Percentiles rank a stretch among this genome's conserved stretches.
Conservation (phyloP, 23 tunicate genomes). For the Phallusia fumigata region DNA sequence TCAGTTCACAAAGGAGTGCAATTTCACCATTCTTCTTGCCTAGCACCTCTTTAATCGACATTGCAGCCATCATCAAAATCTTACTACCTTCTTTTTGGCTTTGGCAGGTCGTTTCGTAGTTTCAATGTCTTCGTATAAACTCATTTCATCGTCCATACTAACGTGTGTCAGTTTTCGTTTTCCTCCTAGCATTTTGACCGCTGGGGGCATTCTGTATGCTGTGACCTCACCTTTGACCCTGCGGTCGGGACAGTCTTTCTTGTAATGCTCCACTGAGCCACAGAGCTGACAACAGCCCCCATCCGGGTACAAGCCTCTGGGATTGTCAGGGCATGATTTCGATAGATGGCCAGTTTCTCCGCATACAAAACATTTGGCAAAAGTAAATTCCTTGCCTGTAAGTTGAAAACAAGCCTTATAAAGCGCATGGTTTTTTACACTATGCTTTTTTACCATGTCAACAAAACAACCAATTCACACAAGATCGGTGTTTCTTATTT, state of each 20-base stretch:
- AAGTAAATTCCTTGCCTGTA: slow-evolving; percentile 66
- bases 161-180: slow-evolving; percentile 5
- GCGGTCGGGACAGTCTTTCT: slow-evolving; percentile 88
- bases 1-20: too few relatives aligned
- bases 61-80: slow-evolving; percentile 13
- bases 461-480: too few relatives aligned
- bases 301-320: slow-evolving; percentile 83
- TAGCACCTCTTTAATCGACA: too few relatives aligned
- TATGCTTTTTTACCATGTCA: too few relatives aligned
- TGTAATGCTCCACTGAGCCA: slow-evolving; percentile 90
- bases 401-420: too few relatives aligned
- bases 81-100: slow-evolving; percentile 59
- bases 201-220: slow-evolving; percentile 26
- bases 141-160: slow-evolving; percentile 76
- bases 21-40: too few relatives aligned
- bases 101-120: slow-evolving; percentile 12
- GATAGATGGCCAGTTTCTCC: slow-evolving; percentile 91
- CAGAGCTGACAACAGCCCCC: slow-evolving; percentile 92
- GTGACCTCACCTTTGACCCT: slow-evolving; percentile 65
- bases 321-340: slow-evolving; percentile 89
- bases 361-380: slow-evolving; percentile 96
- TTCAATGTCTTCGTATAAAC: slow-evolving; percentile 62
- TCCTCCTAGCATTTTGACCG: background rate
- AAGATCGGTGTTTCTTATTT: too few relatives aligned
- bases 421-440: too few relatives aligned